These are phyloP conservation scores for Leptopilina boulardi DNA, from an alignment of 1,140 invertebrate species.

Conservation along the genomic window DNA sequence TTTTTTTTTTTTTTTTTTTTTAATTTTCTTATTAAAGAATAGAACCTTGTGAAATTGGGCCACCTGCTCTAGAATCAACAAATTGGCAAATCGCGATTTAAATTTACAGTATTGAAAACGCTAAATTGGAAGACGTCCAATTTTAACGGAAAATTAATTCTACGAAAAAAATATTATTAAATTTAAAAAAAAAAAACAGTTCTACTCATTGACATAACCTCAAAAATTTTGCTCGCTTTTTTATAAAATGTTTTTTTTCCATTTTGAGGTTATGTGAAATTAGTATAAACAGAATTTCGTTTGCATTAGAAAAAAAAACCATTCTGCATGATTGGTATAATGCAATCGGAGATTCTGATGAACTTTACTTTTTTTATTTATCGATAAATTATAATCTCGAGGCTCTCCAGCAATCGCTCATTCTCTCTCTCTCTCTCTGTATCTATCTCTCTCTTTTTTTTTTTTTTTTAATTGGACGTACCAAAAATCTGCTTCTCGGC, in stretches of 20 bases:
- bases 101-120: constrained; percentile 7
- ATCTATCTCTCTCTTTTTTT: constrained; percentile 50
- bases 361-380: no score
- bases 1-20: not conserved
- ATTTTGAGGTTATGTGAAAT: no score
- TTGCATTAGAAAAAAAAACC: not conserved
- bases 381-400: constrained; percentile 51
- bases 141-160: constrained; percentile 7
- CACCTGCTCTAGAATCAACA: constrained; percentile 9
- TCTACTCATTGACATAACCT: no score
- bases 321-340: no score
- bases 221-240: no score
- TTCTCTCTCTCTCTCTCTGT: constrained; percentile 52
- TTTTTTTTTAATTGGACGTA: constrained; percentile 59
- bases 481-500: constrained; percentile 70
- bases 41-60: not conserved
- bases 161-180: not conserved
- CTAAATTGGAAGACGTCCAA: not conserved
- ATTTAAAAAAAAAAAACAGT: no score
- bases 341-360: no score
- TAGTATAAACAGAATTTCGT: not conserved
- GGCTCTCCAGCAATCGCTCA: constrained; percentile 49
- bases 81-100: constrained; percentile 17
- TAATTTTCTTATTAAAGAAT: not conserved
- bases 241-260: no score